Base-by-base conservation (phyloP, 2,888 invertebrate genomes). In the Syritta pipiens region DNA sequence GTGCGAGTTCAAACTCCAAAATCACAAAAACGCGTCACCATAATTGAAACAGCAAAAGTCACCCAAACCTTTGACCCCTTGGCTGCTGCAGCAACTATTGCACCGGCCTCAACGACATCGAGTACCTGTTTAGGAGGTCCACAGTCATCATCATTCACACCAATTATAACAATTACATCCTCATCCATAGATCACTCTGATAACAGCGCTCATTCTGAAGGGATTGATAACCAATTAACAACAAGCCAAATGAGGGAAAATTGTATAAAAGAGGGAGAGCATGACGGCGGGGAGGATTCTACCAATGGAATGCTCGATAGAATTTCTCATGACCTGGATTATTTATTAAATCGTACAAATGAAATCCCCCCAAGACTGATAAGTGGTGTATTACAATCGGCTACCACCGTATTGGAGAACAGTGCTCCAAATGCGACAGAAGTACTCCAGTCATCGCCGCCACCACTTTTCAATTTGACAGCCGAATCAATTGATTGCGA, bases 271-370 rank as follows among this genome's bases (percentile, higher is more conserved):
- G n/a, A n/a, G n/a, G n/a, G n/a, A n/a, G 32, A 24, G 9, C 37
- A 46, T 5, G n/a, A 24, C 19, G 17, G 20, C 7, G 17, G 19
- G n/a, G 30, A 82, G 14, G 82, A 83, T 51, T 67, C 83, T 22
- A 82, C 82, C 44, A 77, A 92, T 83, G 93, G 92, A 67, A 93
- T 95, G 91, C 89, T 95, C 51, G 93, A 94, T 89, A 92, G 94
- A 85, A 96, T 96, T 84, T 93, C 94, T 1, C 93, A 93, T 85
- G 95, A 96, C 89, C 89, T 96, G 83, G 94, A 95, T 89, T 95
- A 95, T 89, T 89, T 96, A 83, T 89, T 95, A 74, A 95, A 95
- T 88, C 91, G 94, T 77, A 92, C 90, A 75, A 90, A 89, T 74
- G 87, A 88, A 65, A 82, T 84, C 49, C 65, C 84, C 83, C 9